Conservation (phyloP, 2,113 vertebrate species). For the Semicossyphus pulcher region DNA sequence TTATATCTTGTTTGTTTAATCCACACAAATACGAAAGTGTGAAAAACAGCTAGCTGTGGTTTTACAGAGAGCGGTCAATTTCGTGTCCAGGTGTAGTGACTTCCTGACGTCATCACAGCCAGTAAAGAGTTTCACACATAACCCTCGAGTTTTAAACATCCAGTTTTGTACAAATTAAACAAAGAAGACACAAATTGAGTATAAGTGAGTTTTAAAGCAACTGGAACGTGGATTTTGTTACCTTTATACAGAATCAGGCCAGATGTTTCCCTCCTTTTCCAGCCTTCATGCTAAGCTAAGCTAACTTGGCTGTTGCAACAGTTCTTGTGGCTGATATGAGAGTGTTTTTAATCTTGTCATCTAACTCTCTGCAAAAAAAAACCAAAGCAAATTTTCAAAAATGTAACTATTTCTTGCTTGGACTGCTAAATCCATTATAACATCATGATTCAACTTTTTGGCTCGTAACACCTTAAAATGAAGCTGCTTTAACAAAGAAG, state of each 20-base stretch:
- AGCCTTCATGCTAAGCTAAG: not conserved
- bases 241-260: not conserved
- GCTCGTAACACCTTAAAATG: not conserved
- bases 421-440: not conserved
- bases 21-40: too few relatives aligned
- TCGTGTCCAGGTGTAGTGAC: too few relatives aligned
- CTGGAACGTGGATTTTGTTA: not conserved
- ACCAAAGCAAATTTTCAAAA: not conserved
- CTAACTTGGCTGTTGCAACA: not conserved
- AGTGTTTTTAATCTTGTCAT: not conserved
- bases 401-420: not conserved
- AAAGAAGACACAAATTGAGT: too few relatives aligned
- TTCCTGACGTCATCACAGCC: not conserved
- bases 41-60: too few relatives aligned
- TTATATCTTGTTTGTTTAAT: too few relatives aligned
- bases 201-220: not conserved
- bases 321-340: too few relatives aligned
- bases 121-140: not conserved
- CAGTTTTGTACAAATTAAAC: not conserved
- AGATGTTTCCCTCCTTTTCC: not conserved
- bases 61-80: too few relatives aligned
- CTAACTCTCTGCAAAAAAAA: not conserved
- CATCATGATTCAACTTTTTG: not conserved
- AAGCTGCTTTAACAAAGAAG: too few relatives aligned
- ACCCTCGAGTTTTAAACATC: too few relatives aligned